A percentile compares a stretch with the other conserved stretches of the same genome.
Evolutionary conservation across 2,113 vertebrate species (phyloP).

Genomic region (Amblyopsis rosae): DNA sequence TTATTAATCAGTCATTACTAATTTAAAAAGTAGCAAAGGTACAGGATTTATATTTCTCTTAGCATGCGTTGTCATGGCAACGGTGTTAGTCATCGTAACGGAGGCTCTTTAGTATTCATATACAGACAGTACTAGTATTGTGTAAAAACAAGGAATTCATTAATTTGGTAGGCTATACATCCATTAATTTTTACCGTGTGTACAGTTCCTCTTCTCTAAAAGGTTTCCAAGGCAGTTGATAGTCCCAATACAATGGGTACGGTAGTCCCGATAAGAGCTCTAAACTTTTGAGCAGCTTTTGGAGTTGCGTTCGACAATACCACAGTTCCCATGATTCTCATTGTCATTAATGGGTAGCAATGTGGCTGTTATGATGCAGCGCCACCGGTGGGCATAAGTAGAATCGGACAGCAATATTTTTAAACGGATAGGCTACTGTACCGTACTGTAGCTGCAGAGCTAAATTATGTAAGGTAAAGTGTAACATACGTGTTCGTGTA

Average conservation of each 20-base stretch:
- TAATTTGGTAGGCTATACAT: too few relatives aligned
- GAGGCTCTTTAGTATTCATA: background rate
- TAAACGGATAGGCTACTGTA: too few relatives aligned
- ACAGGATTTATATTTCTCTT: background rate
- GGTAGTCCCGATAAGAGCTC: too few relatives aligned
- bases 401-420: background rate
- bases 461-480: background rate
- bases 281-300: slow-evolving; percentile 21
- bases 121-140: background rate
- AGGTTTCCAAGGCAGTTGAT: too few relatives aligned
- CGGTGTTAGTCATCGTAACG: slow-evolving; percentile 28
- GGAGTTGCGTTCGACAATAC: background rate
- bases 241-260: too few relatives aligned
- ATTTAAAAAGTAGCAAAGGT: background rate
- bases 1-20: too few relatives aligned
- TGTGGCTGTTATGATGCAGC: background rate
- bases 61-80: slow-evolving; percentile 68
- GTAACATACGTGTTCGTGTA: too few relatives aligned
- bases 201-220: background rate
- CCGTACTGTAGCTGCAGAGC: background rate
- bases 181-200: slow-evolving; percentile 4
- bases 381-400: slow-evolving; percentile 9
- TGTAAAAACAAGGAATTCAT: too few relatives aligned
- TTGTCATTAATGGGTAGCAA: background rate
- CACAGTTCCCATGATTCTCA: background rate